Base-by-base conservation (phyloP, 1,140 invertebrate species). In the Rhagoletis pomonella region DNA sequence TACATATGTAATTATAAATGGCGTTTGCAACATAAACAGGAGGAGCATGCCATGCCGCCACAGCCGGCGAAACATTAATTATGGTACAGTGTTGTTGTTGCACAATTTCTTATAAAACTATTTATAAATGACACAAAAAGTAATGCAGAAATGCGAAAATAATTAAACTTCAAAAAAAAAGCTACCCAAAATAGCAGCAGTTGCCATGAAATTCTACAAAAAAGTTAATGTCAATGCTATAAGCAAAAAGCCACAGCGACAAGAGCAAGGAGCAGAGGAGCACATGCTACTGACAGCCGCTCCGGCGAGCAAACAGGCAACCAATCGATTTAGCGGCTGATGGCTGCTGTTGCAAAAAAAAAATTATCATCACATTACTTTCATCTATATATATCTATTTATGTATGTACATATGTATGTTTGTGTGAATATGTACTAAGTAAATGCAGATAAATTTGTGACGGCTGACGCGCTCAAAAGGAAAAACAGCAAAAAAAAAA, bases 401-500 rank as follows among this genome's bases (percentile, higher is more conserved):
- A 55, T 7, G 2, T 55, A 55, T 55, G 50, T 2, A 5, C 50
- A 55, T 10, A 55, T 55, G 50, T 5, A 55, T 29, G 29, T 5
- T 55, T 55, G 50, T 55, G 50, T 55, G 29, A 29, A 29, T 29
- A 29, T 29, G 1, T 29, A 29, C 29, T 29, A 29, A 29, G 29
- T 29, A 1, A 29, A 29, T 29, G 29, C 29, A 29, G 29, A 29
- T 29, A 29, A 29, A 47, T 44, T 73, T 39, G 4, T 73, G 67
- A 44, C 67, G 67, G 67, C 42, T 73, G 67, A 14, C 67, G 67
- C 42, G 39, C 39, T 62, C 60, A 44, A n/a, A 73, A 47, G 4
- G 67, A 7, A 67, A 67, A 73, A 42, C 29, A 29, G 42, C 67
- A 50, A 55, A 81, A 81, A 81, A 81, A 50, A 29, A 29, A 29